These are phyloP conservation scores for Melanostoma mellinum DNA, from an alignment of 2,888 invertebrate species.

Conservation along the genomic window DNA sequence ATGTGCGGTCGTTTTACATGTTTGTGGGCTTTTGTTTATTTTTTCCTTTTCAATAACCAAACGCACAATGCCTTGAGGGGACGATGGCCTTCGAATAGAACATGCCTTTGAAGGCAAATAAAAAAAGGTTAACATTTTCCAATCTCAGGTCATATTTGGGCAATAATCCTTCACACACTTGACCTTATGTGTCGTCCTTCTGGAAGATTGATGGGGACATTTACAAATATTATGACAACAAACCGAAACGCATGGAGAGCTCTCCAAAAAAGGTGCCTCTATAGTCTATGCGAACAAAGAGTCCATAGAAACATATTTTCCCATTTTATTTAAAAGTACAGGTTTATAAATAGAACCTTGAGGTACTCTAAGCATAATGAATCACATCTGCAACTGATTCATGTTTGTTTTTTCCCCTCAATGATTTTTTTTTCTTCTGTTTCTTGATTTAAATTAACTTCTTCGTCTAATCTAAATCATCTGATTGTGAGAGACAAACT, in stretches of 20 bases:
- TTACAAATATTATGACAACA: too few species aligned
- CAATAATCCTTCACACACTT: constrained; percentile 37
- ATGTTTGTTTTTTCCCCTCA: constrained; percentile 7
- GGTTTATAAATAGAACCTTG: constrained; percentile 56
- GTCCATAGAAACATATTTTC: too few species aligned
- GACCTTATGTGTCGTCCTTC: constrained; percentile 23
- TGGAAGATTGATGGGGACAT: neutral
- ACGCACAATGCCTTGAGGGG: constrained; percentile 10
- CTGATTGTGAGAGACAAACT: constrained; percentile 8
- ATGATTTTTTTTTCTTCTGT: neutral
- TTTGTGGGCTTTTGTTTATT: constrained; percentile 21
- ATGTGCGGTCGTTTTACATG: constrained; percentile 26
- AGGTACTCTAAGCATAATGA: constrained; percentile 38
- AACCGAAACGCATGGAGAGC: too few species aligned
- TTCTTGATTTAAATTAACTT: constrained; percentile 15
- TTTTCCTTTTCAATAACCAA: constrained; percentile 2
- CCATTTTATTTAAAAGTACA: constrained; percentile 11
- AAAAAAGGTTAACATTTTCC: constrained; percentile 14
- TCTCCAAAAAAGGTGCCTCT: too few species aligned
- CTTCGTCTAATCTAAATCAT: constrained; percentile 20
- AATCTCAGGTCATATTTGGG: constrained; percentile 5
- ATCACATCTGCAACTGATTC: constrained; percentile 1
- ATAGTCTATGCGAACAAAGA: too few species aligned
- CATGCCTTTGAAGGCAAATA: neutral
- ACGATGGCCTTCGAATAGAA: constrained; percentile 27